Evolutionary conservation across 2,113 vertebrate species (phyloP).

Genomic region (Sterna hirundo): DNA sequence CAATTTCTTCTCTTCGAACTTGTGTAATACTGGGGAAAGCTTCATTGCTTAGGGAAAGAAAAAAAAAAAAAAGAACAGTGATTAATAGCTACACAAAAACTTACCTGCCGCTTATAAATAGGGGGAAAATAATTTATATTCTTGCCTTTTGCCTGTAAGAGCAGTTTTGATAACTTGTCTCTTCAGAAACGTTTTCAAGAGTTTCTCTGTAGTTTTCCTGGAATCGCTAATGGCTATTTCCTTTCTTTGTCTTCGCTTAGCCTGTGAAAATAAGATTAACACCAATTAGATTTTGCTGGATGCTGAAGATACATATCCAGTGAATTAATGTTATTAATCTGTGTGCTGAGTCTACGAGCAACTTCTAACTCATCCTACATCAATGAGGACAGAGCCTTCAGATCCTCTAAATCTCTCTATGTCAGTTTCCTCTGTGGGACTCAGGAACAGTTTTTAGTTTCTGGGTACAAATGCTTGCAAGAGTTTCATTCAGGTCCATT

Average conservation of each 20-base stretch:
- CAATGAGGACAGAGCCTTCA: neutral
- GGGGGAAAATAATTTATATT: neutral
- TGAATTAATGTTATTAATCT: neutral
- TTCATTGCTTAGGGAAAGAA: conserved; percentile 73
- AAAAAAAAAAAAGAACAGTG: neutral
- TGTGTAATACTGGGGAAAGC: conserved; percentile 84
- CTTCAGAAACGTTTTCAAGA: conserved; percentile 91
- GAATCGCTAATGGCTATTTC: conserved; percentile 83
- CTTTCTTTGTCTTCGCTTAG: conserved; percentile 88
- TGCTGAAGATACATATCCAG: neutral
- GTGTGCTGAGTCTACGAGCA: neutral
- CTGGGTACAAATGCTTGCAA: neutral
- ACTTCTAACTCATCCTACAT: neutral
- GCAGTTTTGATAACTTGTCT: conserved; percentile 91
- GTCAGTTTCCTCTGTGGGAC: neutral
- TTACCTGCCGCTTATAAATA: neutral
- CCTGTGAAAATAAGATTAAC: conserved; percentile 68
- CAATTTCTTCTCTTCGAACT: conserved; percentile 81
- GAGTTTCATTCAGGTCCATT: neutral
- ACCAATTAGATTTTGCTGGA: neutral
- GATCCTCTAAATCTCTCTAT: neutral
- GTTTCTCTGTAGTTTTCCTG: conserved; percentile 88
- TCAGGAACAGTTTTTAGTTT: neutral
- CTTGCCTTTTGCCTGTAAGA: conserved; percentile 82
- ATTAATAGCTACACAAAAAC: neutral